A percentile compares a stretch with the other conserved stretches of the same genome.
These are phyloP conservation scores for Burhinus oedicnemus DNA, from an alignment of 2,113 vertebrate genomes.

Conservation along the genomic window DNA sequence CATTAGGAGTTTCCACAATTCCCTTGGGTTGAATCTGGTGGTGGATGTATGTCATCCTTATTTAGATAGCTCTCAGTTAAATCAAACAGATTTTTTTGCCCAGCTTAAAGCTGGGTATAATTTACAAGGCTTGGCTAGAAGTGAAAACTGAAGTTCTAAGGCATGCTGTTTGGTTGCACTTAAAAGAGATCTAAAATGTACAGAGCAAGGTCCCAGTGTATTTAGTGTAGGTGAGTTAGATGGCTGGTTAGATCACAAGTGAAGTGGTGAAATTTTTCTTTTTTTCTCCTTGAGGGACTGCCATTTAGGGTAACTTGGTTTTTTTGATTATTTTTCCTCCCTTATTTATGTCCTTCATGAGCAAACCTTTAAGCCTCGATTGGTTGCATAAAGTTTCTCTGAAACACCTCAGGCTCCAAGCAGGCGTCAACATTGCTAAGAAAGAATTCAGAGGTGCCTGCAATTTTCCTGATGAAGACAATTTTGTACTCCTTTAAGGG, in stretches of 20 bases:
- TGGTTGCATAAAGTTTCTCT: neutral
- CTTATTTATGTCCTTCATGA: neutral
- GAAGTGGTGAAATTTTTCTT: neutral
- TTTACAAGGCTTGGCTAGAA: neutral
- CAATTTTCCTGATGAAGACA: neutral
- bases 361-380: neutral
- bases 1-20: constrained; percentile 12
- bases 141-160: neutral
- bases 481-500: neutral
- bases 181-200: neutral
- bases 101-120: neutral
- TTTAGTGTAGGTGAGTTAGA: neutral
- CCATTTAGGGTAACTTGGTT: neutral
- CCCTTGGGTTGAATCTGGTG: neutral
- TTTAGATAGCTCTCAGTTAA: neutral
- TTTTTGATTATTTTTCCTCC: neutral
- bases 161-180: neutral
- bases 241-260: neutral
- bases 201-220: neutral
- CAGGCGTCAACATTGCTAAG: neutral
- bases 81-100: neutral
- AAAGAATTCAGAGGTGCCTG: neutral
- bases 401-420: neutral
- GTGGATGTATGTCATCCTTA: neutral
- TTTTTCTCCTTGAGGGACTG: neutral